These are phyloP conservation scores for Clusia tigrina DNA, from an alignment of 2,888 invertebrate species.

Conservation along the genomic window DNA sequence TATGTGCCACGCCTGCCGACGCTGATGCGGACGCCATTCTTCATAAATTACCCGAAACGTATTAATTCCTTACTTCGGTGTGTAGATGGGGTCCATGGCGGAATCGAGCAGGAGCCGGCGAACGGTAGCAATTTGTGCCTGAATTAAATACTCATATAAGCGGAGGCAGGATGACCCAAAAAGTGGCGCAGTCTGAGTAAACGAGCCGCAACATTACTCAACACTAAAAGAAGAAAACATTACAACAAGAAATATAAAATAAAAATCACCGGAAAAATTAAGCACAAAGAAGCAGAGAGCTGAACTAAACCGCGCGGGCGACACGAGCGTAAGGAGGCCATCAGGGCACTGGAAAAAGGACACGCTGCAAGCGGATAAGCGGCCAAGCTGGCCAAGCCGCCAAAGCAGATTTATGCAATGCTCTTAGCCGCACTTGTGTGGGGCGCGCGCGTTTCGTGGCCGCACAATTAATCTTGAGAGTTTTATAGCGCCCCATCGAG, in stretches of 20 bases:
- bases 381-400: not conserved
- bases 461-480: slow-evolving; percentile 7
- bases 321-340: too few relatives aligned
- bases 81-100: not conserved
- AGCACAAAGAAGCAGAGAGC: too few relatives aligned
- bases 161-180: not conserved
- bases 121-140: slow-evolving; percentile 2
- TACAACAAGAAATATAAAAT: too few relatives aligned
- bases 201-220: too few relatives aligned
- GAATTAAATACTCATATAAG: not conserved
- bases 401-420: too few relatives aligned
- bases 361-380: not conserved
- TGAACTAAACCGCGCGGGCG: too few relatives aligned
- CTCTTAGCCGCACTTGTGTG: too few relatives aligned
- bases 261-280: too few relatives aligned
- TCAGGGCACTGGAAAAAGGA: too few relatives aligned
- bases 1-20: slow-evolving; percentile 4
- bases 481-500: not conserved
- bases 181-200: too few relatives aligned
- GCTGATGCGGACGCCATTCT: slow-evolving; percentile 16
- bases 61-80: slow-evolving; percentile 50
- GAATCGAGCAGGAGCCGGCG: too few relatives aligned
- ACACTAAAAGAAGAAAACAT: too few relatives aligned
- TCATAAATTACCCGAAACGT: slow-evolving; percentile 57
- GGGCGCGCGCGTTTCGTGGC: not conserved